A percentile compares a stretch with the other conserved stretches of the same genome.
Evolutionary conservation across 2,888 invertebrate genomes (phyloP).

Genomic region (Meganola albula): DNA sequence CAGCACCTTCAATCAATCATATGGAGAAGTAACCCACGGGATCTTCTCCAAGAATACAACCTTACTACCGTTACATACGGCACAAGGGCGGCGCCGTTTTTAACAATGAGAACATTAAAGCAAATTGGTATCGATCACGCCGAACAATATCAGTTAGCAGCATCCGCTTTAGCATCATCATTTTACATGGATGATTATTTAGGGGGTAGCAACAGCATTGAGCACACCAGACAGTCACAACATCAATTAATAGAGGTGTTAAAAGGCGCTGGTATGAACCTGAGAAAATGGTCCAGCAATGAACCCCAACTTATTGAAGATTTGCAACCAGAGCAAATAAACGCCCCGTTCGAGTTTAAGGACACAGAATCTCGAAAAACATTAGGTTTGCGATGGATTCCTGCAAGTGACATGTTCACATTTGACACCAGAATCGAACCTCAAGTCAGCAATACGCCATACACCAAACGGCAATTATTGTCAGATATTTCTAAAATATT

Average conservation of each 20-base stretch:
- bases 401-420: background rate
- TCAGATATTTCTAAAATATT: conserved; percentile 3
- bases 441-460: too few relatives aligned
- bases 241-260: conserved; percentile 5
- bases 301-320: background rate
- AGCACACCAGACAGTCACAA: conserved; percentile 1
- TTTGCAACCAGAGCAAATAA: background rate
- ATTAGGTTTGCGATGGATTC: conserved; percentile 1
- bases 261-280: conserved; percentile 4
- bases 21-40: conserved; percentile 3
- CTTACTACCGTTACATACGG: conserved; percentile 5
- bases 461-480: background rate
- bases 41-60: conserved; percentile 4
- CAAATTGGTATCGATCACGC: conserved; percentile 6
- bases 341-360: background rate
- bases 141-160: conserved; percentile 8
- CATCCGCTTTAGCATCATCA: conserved; percentile 1
- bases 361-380: conserved; percentile 1
- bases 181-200: conserved; percentile 3
- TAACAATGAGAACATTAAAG: conserved; percentile 6
- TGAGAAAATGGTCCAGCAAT: conserved; percentile 7
- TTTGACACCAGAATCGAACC: background rate
- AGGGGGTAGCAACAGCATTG: conserved; percentile 1
- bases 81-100: conserved; percentile 5
- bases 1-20: conserved; percentile 8